phyloP scores from a whole-genome alignment of 2,888 invertebrate species.

The Tolmerus cingulatus region DNA sequence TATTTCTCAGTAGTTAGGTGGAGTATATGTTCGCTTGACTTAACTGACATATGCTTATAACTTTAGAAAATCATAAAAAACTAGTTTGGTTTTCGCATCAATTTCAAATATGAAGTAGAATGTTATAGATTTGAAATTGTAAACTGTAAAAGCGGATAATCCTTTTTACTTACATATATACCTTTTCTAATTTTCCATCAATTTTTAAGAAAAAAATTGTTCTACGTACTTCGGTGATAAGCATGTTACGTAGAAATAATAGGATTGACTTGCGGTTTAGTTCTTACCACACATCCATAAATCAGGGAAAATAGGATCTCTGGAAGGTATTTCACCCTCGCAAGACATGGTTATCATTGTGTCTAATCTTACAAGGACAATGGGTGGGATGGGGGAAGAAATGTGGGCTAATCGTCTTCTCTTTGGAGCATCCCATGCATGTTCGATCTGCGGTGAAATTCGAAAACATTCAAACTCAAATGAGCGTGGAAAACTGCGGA shows the following conservation, averaged over 20 bases:
- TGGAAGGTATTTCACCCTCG: not conserved
- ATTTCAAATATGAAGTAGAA: too few species aligned
- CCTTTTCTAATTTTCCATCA: too few species aligned
- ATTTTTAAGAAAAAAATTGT: not conserved
- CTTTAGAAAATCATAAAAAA: too few species aligned
- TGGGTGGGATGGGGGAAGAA: not conserved
- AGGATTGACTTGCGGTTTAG: not conserved
- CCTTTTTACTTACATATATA: too few species aligned
- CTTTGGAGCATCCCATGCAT: not conserved
- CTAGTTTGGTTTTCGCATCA: too few species aligned
- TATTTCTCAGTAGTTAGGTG: too few species aligned
- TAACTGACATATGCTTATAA: too few species aligned
- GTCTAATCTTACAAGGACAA: not conserved
- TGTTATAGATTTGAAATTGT: too few species aligned
- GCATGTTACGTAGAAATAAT: not conserved
- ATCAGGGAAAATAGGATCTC: not conserved
- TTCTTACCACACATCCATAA: not conserved
- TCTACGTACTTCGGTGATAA: not conserved
- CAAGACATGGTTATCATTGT: not conserved
- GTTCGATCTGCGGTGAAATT: not conserved
- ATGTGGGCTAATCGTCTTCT: not conserved
- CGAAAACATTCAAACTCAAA: not conserved
- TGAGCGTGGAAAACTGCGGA: not conserved
- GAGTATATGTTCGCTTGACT: too few species aligned
- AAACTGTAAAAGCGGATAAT: too few species aligned